Evolutionary conservation across 1,140 invertebrate species (phyloP).

Genomic region (Gonatopus flavifemur): DNA sequence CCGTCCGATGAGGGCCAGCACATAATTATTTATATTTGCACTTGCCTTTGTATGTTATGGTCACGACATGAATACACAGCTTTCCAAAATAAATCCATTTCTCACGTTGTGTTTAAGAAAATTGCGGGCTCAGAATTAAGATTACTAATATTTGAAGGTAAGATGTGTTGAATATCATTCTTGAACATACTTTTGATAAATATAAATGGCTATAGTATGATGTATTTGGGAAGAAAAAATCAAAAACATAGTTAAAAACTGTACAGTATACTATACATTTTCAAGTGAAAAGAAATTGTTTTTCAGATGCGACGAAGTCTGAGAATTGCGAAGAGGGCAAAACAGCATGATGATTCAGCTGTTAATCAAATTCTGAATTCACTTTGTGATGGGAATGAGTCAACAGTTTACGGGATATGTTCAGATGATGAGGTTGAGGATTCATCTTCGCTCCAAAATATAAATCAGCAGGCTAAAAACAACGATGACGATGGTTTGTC

Average conservation of each 20-base stretch:
- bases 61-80: no score
- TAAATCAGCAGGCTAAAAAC: background rate
- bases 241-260: background rate
- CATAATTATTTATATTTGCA: no score
- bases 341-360: background rate
- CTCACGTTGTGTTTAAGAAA: no score
- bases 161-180: background rate
- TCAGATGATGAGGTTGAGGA: background rate
- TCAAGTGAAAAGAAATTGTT: background rate
- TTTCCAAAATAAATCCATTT: no score
- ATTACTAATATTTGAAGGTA: no score
- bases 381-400: background rate
- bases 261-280: background rate
- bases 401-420: background rate
- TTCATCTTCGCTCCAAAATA: no score
- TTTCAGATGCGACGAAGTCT: background rate
- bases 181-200: background rate
- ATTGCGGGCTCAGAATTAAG: no score
- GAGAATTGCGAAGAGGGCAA: background rate
- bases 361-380: background rate
- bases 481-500: constrained; percentile 2
- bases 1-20: no score
- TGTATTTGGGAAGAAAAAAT: background rate
- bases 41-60: no score
- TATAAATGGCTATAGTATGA: background rate